A percentile compares a stretch with the other conserved stretches of the same genome.
These are phyloP conservation scores for Mormoops blainvillei DNA, from an alignment of 2,113 vertebrate genomes.

Conservation along the genomic window DNA sequence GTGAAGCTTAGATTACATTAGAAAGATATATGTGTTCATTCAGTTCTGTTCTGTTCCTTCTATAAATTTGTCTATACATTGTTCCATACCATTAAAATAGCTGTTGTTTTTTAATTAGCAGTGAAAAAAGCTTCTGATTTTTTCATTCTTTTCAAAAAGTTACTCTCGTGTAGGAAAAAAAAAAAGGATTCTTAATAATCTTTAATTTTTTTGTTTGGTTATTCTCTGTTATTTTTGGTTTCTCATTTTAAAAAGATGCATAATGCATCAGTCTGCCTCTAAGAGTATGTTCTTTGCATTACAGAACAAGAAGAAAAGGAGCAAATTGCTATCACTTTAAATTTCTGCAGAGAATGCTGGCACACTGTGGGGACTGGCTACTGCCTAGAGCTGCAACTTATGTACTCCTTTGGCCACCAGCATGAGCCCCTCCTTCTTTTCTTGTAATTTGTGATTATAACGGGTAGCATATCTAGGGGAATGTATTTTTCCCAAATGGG, in stretches of 20 bases:
- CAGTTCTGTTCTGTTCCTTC: background rate
- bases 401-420: background rate
- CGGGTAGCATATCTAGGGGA: background rate
- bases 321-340: background rate
- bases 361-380: too few relatives aligned
- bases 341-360: background rate
- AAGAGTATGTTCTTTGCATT: slow-evolving; percentile 1
- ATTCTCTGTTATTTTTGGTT: slow-evolving; percentile 16
- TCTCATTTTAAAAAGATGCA: background rate
- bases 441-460: background rate
- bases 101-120: slow-evolving; percentile 19
- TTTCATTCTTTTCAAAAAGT: background rate
- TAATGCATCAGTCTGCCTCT: background rate
- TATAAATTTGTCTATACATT: background rate
- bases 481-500: background rate
- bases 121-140: background rate
- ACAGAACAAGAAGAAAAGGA: background rate
- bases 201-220: slow-evolving; percentile 8
- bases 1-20: background rate
- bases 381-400: background rate
- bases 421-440: background rate
- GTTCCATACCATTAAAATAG: background rate
- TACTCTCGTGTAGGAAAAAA: background rate
- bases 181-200: background rate
- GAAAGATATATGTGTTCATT: background rate